Evolutionary conservation across 2,113 vertebrate genomes (phyloP).

Genomic region (Pedionomus torquatus): DNA sequence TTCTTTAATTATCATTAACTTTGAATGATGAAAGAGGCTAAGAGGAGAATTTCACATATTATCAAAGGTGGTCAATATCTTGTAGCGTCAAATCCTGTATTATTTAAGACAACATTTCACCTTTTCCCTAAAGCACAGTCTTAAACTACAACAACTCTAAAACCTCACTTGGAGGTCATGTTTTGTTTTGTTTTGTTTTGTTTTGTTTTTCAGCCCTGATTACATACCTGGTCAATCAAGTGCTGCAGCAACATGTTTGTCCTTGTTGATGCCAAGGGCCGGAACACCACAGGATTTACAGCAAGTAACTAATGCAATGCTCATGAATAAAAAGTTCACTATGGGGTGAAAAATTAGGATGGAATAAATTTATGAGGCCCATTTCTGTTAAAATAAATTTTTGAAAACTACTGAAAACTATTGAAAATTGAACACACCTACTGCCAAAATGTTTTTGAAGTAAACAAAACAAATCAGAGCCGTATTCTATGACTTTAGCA

Average conservation of each 20-base stretch:
- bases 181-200: neutral
- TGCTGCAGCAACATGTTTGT: neutral
- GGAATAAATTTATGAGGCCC: neutral
- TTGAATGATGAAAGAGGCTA: neutral
- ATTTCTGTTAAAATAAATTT: neutral
- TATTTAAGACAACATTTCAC: neutral
- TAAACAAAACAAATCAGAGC: neutral
- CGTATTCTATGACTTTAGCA: neutral
- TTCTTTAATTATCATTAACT: neutral
- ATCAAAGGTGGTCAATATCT: neutral
- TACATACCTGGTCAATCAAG: neutral
- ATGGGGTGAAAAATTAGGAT: neutral
- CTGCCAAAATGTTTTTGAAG: neutral
- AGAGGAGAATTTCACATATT: neutral
- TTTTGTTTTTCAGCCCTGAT: neutral
- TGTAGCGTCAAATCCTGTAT: neutral
- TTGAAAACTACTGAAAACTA: neutral
- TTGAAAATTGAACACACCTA: neutral
- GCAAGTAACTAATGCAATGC: neutral
- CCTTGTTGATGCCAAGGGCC: neutral
- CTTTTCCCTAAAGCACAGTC: neutral
- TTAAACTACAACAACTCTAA: neutral
- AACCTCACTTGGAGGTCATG: neutral
- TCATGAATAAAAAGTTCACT: neutral
- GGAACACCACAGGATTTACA: neutral